A percentile compares a stretch with the other conserved stretches of the same genome.
Conservation (phyloP, 2,113 vertebrate genomes). For the Xenus cinereus region DNA sequence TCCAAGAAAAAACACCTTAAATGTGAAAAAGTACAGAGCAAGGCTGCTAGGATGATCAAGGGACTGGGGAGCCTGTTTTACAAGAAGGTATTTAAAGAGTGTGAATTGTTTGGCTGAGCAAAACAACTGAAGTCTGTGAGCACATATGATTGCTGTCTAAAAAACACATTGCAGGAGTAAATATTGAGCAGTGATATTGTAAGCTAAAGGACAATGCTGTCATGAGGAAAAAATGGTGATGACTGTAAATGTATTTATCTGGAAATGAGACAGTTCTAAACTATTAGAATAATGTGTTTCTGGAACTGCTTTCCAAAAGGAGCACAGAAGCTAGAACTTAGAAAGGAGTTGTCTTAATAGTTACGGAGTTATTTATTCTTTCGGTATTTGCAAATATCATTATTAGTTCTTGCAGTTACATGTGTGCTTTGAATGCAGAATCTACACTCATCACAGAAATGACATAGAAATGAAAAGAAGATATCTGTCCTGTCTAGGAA, state of each 20-base stretch:
- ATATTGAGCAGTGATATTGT: not conserved
- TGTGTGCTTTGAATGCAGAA: not conserved
- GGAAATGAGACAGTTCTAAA: not conserved
- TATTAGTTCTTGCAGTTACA: not conserved
- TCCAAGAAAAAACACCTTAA: not conserved
- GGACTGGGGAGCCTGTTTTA: not conserved
- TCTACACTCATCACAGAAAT: not conserved
- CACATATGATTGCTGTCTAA: not conserved
- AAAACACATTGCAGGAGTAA: not conserved
- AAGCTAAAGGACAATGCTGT: conserved; percentile 34
- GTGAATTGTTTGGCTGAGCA: not conserved
- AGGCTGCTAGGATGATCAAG: not conserved
- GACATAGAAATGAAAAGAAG: not conserved
- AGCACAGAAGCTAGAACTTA: not conserved
- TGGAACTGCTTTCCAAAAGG: not conserved
- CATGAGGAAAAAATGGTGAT: not conserved
- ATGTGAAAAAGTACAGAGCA: not conserved
- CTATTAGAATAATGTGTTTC: not conserved
- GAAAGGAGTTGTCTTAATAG: not conserved
- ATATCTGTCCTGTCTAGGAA: not conserved
- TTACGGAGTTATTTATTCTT: not conserved
- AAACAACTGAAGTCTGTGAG: not conserved
- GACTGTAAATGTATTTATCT: not conserved
- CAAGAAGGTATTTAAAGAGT: not conserved
- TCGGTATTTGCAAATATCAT: not conserved